phyloP scores from a whole-genome alignment of 2,888 invertebrate genomes.

The Acanthosepion pharaonis region DNA sequence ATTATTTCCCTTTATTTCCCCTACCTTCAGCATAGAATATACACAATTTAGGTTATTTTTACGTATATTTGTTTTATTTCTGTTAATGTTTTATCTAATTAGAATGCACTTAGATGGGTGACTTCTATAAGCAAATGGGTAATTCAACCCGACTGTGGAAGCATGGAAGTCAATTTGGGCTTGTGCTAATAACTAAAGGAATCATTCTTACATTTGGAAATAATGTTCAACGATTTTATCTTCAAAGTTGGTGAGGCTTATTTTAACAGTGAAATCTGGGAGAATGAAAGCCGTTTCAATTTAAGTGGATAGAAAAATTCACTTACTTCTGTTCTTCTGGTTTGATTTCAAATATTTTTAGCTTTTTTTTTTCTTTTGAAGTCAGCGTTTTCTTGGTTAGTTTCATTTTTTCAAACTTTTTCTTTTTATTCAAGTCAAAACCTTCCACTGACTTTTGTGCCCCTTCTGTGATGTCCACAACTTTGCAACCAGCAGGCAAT shows the following conservation, averaged over 20 bases:
- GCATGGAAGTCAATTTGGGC: no score
- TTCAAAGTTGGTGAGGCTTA: neutral
- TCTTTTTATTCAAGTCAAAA: constrained; percentile 50
- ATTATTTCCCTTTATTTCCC: no score
- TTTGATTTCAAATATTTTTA: constrained; percentile 60
- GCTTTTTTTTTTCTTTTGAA: constrained; percentile 56
- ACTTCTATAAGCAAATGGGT: no score
- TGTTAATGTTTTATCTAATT: no score
- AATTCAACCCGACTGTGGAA: no score
- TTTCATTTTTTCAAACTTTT: constrained; percentile 49
- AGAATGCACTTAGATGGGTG: no score
- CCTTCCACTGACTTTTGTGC: constrained; percentile 40
- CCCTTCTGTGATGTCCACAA: constrained; percentile 52
- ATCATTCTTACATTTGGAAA: neutral
- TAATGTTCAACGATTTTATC: neutral
- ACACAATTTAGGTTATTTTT: no score
- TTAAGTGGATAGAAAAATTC: neutral
- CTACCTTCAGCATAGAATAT: no score
- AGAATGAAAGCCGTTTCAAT: neutral
- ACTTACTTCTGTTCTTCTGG: constrained; percentile 58
- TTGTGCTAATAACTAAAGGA: neutral
- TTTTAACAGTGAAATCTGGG: neutral
- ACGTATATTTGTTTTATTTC: no score
- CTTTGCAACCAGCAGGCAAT: constrained; percentile 56
- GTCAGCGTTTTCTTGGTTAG: constrained; percentile 55